These are phyloP conservation scores for Agrilus planipennis DNA, from an alignment of 1,140 invertebrate genomes.

Conservation along the genomic window DNA sequence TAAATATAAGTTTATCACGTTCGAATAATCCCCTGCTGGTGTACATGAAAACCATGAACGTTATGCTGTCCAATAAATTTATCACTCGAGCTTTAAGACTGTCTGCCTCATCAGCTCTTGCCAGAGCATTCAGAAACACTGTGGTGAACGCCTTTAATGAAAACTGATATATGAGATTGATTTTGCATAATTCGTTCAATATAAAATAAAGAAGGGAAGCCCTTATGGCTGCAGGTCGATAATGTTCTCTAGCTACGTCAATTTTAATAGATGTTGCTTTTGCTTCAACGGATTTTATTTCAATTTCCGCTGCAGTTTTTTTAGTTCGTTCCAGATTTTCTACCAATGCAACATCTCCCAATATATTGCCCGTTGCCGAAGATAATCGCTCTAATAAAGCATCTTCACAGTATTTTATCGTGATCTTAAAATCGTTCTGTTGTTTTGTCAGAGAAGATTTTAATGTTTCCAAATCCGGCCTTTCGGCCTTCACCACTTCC, in stretches of 20 bases:
- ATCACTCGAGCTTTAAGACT: conserved; percentile 57
- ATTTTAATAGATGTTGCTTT: conserved; percentile 78
- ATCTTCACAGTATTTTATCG: conserved; percentile 81
- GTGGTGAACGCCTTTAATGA: conserved; percentile 89
- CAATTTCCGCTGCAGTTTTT: conserved; percentile 82
- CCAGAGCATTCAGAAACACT: conserved; percentile 82
- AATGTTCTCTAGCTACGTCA: conserved; percentile 80
- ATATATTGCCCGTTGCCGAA: conserved; percentile 79
- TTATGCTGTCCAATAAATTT: conserved; percentile 79
- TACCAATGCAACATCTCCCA: conserved; percentile 81
- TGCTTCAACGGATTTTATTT: conserved; percentile 72
- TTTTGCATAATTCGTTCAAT: conserved; percentile 83
- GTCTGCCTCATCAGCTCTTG: conserved; percentile 53
- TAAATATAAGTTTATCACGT: conserved; percentile 83
- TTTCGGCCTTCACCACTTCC: conserved; percentile 86
- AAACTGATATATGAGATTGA: conserved; percentile 94
- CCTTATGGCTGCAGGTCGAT: conserved; percentile 71
- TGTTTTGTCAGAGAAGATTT: conserved; percentile 61
- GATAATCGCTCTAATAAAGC: conserved; percentile 74
- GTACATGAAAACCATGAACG: conserved; percentile 76
- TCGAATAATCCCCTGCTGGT: conserved; percentile 87
- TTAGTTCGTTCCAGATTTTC: conserved; percentile 91
- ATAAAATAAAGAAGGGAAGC: conserved; percentile 92
- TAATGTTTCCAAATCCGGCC: conserved; percentile 76
- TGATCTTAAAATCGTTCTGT: conserved; percentile 92